Evolutionary conservation across 2,888 invertebrate genomes (phyloP), one percentile per base, ranked within the genome.

Genomic region (Cartodere bifasciata): DNA sequence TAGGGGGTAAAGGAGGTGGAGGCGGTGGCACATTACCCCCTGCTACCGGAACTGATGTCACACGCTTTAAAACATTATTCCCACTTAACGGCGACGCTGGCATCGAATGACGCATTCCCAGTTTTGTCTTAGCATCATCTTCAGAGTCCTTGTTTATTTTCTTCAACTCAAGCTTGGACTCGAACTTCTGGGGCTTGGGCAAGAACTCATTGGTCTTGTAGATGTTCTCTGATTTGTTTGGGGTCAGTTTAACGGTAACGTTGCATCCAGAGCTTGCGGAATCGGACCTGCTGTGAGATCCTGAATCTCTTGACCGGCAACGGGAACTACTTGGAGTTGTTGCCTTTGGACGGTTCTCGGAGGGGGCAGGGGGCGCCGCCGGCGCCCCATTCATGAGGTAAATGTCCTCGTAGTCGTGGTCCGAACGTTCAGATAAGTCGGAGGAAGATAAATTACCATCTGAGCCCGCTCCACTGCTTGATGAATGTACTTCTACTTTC

Each of bases 401-500:
- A 37, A 84, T 84, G 48, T 84, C 84, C 56, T 85, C 84, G 54
- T 85, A 85, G 50, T 84, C 84, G 47, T 82, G 77, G 41, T 72
- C 71, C 5, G 63, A 63, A 17, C 62, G 48, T 39, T 63, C 65
- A n/a, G 65, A 64, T 20, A 63, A 44, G 38, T 70, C 70, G 9
- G 70, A 67, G 10, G 70, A 67, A 33, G 70, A 71, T 7, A 71
- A 60, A 34, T 72, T 72, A 55, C 72, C 73, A 38, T 73, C 73
- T 14, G 72, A 72, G 39, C 70, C 72, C 11, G 73, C 71, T 31
- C 72, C 73, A 42, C 70, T 70, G 41, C 71, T 73, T 36, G 72
- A 72, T n/a, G 78, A 79, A 63, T 87, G 86, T 29, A 86, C 77
- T 62, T 86, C 86, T 24, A 84, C 86, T 71, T 85, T 84, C 43